Evolutionary conservation across 2,113 vertebrate species (phyloP).

Genomic region (Pangasianodon gigas): DNA sequence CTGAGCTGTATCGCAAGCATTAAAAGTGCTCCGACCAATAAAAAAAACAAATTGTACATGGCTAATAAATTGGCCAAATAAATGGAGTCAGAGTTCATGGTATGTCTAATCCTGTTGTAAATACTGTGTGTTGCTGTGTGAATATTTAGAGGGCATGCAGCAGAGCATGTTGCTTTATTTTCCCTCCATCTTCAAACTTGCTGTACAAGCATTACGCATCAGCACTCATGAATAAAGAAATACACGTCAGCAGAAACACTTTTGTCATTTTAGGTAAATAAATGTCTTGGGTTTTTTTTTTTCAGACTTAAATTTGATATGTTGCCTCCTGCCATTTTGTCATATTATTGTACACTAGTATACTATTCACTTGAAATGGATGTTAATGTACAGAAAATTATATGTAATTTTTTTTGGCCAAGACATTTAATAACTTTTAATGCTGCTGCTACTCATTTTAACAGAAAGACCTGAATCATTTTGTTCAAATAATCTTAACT

Average conservation of each 20-base stretch:
- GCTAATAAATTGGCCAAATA: slow-evolving; percentile 42
- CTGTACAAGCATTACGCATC: slow-evolving; percentile 6
- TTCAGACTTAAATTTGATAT: background rate
- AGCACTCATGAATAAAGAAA: slow-evolving; percentile 24
- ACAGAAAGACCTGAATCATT: background rate
- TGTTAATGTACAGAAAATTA: background rate
- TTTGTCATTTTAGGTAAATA: background rate
- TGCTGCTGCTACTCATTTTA: background rate
- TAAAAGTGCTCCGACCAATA: slow-evolving; percentile 8
- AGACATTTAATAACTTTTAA: background rate
- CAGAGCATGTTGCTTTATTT: slow-evolving; percentile 9
- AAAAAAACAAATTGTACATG: slow-evolving; percentile 1
- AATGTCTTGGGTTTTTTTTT: background rate
- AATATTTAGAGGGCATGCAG: slow-evolving; percentile 23
- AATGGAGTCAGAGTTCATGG: slow-evolving; percentile 21
- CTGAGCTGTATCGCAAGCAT: slow-evolving; percentile 1
- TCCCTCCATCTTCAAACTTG: slow-evolving; percentile 14
- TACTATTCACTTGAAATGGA: background rate
- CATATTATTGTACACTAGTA: background rate
- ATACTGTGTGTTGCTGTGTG: slow-evolving; percentile 2
- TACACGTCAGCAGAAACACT: slow-evolving; percentile 12
- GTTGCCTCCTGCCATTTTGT: background rate
- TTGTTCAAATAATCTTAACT: background rate
- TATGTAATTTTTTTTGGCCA: background rate
- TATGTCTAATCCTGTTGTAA: slow-evolving; percentile 18